Base-by-base conservation (phyloP, 2,797 vertebrate species). In the Emys orbicularis region DNA sequence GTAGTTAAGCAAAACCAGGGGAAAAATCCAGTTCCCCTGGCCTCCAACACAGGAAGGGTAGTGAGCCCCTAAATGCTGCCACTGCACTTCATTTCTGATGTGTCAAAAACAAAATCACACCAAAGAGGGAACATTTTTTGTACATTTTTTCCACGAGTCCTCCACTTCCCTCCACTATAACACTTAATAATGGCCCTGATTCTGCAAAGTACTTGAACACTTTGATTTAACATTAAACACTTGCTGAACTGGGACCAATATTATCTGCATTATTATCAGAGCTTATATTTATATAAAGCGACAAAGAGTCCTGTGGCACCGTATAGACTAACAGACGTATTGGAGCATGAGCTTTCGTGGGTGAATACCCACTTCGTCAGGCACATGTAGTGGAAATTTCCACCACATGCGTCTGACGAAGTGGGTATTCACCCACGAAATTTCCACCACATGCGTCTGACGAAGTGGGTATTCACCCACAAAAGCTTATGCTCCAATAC, bases 11-110 rank as follows among this genome's bases (percentile, higher is more conserved):
- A 59, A 37, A 74, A 91, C 54, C 0, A 83, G 52, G 65, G 87
- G n/a, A 68, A 31, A 50, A 85, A 8, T 4, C 76, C 90, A 94
- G 53, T 89, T 95, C 93, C 92, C 93, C 81, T 96, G 94, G 87
- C 31, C 92, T 86, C 91, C 81, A 79, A 13, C 85, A 88, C n/a
- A 94, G 92, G 83, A 59, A 91, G 77, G 79, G 44, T 21, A 65
- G 18, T 37, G 7, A 37, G 65, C 19, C 18, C 94, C 86, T 27
- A 82, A 9, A n/a, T 12, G 25, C 8, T 50, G 31, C 77, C 84
- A 47, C 25, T 47, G 44, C 41, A 37, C 23, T 83, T 37, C 79
- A 90, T 90, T 94, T 56, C 21, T 61, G 87, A 49, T 74, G 88
- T 86, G 93, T 59, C 88, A 94, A 90, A 23, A 16, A 47, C 52